Percentiles rank a stretch among this genome's conserved stretches.
phyloP scores from a whole-genome alignment of 2,113 vertebrate species.

The Perca fluviatilis region DNA sequence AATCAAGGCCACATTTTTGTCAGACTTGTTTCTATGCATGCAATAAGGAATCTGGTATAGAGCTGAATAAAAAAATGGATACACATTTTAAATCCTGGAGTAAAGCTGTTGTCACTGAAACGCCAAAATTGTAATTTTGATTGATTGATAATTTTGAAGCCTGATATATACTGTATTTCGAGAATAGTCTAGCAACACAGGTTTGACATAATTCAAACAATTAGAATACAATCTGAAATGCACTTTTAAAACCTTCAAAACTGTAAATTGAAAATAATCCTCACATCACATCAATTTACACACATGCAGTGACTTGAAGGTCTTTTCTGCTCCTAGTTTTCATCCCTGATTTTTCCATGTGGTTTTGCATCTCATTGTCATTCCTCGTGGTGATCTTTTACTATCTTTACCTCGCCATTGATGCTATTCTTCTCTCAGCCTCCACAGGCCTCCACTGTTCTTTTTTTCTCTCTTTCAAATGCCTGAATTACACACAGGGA shows the following conservation, averaged over 20 bases:
- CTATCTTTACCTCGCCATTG: conserved; percentile 16
- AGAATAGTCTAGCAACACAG: not conserved
- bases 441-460: not conserved
- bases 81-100: not conserved
- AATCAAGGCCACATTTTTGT: not conserved
- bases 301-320: not conserved
- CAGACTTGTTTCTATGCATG: not conserved
- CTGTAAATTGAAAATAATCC: not conserved
- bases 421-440: not conserved
- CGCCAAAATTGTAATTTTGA: too few species aligned
- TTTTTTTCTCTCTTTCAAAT: conserved; percentile 19
- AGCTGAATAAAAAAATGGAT: not conserved
- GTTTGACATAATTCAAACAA: not conserved
- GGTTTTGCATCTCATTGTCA: conserved; percentile 9
- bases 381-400: not conserved
- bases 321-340: not conserved
- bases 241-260: not conserved
- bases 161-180: too few species aligned
- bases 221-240: not conserved
- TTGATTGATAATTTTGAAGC: too few species aligned
- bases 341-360: not conserved
- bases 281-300: not conserved
- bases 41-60: not conserved
- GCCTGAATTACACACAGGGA: not conserved
- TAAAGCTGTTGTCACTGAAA: not conserved